Base-by-base conservation (phyloP, 2,888 invertebrate species). In the Antitype chi region DNA sequence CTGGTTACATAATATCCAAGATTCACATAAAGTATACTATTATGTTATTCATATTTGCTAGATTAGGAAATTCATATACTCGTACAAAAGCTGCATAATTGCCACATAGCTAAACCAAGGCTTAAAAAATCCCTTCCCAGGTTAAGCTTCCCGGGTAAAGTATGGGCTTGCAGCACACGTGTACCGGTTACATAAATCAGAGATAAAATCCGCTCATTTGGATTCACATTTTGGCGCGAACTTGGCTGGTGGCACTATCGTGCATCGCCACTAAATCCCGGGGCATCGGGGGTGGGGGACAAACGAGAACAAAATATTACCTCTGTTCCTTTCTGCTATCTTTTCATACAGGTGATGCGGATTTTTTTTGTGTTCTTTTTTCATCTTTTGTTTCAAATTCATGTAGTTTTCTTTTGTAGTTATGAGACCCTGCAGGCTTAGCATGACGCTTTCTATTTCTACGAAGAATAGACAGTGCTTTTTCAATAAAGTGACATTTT, bases 131-230 rank as follows among this genome's bases (percentile, higher is more conserved):
- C 28, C n/a, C 20, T 11, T 52, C 15, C 8, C 52, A 17, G 55
- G 75, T 49, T 23, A 49, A 75, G 55, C 17, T 52, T 52, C 25
- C 52, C 13, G 53, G 52, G 60, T 62, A 76, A 76, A 75, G 49
- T 20, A 55, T 47, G 25, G 32, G 25, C 70, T 43, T 64, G 70
- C 43, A 78, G 8, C 72, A 73, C 66, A 67, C 73, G 59, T 70
- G 74, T 55, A 64, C 53, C 17, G 15, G 62, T 66, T 5, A 63
- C 75, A 83, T 83, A 83, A 79, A 79, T 82, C 72, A 83, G 67
- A 83, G 84, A 84, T 80, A 83, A 69, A 76, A 83, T 76, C 84
- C 84, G 70, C 64, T 83, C 68, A 83, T 83, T 80, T 62, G 71
- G 63, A 60, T 68, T 68, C 84, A 76, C 76, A 82, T 83, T 83